Evolutionary conservation across 2,888 invertebrate species (phyloP), one percentile per base, ranked within the genome.

Genomic region (Pseudococcus jackbeardsleyi): DNA sequence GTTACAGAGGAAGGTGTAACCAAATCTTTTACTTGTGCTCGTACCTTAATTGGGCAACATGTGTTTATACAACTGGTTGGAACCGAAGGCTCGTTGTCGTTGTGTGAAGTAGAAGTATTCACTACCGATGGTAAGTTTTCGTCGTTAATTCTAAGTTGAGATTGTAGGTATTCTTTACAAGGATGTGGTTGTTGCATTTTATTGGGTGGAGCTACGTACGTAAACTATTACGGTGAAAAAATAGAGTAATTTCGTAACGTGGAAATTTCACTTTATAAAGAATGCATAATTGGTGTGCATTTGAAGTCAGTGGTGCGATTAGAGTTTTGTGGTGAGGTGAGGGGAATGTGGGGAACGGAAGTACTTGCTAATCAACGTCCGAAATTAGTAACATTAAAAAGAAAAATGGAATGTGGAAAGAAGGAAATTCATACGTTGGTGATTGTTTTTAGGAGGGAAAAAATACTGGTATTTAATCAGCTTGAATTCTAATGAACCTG

Each of bases 41-140:
- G 97, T 64, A 95, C 96, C 0, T 92, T 97, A 89, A 93, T 95
- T 26, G 98, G 98, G 0, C 96, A 97, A 90, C 96, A 95, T 91
- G 97, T 98, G 72, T 97, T 96, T 91, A 93, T 98, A 89, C 97
- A 97, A 91, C 93, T 97, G 88, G 97, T 97, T 0, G 97, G 97
- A 0, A 97, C 97, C 2, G 97, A 97, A 91, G 96, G 97, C 39
- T 96, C 97, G 0, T 92, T 98, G 86, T 97, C 97, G 11, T 92
- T 98, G 1, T 98, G 98, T 91, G 97, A 98, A 92, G 97, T 98
- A 0, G 96, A 97, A 92, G 96, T 97, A 1, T 98, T 97, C 91
- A 96, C 97, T 0, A 96, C 96, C 7, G 96, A 97, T 92, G 97
- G 96, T 96, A 91, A 92, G 92, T 90, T 17, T 48, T 48, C 15